Percentiles rank a stretch among this genome's conserved stretches.
Conservation (phyloP, 2,113 vertebrate genomes). For the Oncorhynchus gorbuscha region DNA sequence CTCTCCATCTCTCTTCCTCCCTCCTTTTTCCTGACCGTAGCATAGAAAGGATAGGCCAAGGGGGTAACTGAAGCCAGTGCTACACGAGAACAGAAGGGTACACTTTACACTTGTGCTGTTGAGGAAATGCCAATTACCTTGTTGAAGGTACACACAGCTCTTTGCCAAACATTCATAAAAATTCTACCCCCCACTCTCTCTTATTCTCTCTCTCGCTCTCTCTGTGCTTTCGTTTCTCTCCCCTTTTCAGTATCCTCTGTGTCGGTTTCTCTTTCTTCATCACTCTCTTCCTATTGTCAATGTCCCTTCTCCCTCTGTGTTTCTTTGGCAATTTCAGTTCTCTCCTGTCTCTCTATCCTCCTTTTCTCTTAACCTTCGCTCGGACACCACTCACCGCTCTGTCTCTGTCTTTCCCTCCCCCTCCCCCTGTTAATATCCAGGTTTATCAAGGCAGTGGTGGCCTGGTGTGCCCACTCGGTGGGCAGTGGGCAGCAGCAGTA, state of each 20-base stretch:
- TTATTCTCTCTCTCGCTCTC: not conserved
- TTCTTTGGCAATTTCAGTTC: not conserved
- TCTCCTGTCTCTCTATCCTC: not conserved
- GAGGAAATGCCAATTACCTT: slow-evolving; percentile 44
- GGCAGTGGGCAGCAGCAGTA: no score
- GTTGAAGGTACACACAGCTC: slow-evolving; percentile 37
- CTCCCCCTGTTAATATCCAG: no score
- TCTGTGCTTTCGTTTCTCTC: not conserved
- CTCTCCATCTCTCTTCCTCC: not conserved
- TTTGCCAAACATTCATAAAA: slow-evolving; percentile 30
- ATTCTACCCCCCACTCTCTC: slow-evolving; percentile 43
- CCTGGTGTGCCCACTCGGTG: no score
- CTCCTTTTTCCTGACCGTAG: slow-evolving; percentile 1
- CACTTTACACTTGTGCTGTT: slow-evolving; percentile 42
- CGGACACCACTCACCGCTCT: no score
- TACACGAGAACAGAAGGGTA: slow-evolving; percentile 38
- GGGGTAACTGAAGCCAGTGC: slow-evolving; percentile 13
- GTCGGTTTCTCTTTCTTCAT: slow-evolving; percentile 20
- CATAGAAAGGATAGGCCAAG: slow-evolving; percentile 24
- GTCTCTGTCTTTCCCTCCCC: no score
- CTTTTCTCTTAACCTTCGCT: slow-evolving; percentile 13
- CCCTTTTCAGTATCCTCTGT: not conserved
- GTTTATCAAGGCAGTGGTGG: no score
- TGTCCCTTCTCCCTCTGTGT: not conserved
- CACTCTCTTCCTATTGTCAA: not conserved